Base-by-base conservation (phyloP, 2,113 vertebrate species). In the Pipa parva region DNA sequence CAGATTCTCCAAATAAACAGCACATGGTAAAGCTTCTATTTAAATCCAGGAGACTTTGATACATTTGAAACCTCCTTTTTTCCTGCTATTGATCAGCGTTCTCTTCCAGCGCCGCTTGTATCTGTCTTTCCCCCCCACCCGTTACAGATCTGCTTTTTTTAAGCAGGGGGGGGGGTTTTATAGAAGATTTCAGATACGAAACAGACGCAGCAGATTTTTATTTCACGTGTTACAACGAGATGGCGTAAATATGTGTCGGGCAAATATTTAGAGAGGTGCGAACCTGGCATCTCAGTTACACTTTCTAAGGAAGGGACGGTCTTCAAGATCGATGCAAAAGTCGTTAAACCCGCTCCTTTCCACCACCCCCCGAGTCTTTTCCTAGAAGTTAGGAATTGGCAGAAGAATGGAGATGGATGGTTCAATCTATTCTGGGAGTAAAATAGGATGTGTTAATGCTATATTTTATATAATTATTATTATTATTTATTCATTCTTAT, bases 141-240 rank as follows among this genome's bases (percentile, higher is more conserved):
- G 29, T 24, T 39, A 15, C 20, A 54, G 42, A n/a, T 15, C 10
- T 17, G 50, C 5, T 3, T 13, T 28, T 54, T 45, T 5, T 45
- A 17, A 45, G 13, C 42, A 3, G 13, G 11, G 15, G 50, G 50
- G 3, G 13, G 25, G 27, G 20, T 17, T 58, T 49, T 37, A 24
- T 58, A 46, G 18, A 33, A 15, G 54, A 57, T 49, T 20, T 33
- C n/a, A n/a, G 50, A 64, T 22, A 56, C n/a, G 56, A 59, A 67
- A 50, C 63, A 67, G 63, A 66, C 26, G 8, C 39, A 10, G n/a
- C 13, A 7, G 5, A 3, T 21, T 57, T 33, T 48, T 46, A 48
- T 15, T 45, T 9, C 21, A 11, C 59, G 48, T 48, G 39, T 61
- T 6, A 61, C n/a, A 66, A 26, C 33, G 21, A 33, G 42, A 29